phyloP scores from a whole-genome alignment of 2,888 invertebrate species.

The Eupithecia centaureata region DNA sequence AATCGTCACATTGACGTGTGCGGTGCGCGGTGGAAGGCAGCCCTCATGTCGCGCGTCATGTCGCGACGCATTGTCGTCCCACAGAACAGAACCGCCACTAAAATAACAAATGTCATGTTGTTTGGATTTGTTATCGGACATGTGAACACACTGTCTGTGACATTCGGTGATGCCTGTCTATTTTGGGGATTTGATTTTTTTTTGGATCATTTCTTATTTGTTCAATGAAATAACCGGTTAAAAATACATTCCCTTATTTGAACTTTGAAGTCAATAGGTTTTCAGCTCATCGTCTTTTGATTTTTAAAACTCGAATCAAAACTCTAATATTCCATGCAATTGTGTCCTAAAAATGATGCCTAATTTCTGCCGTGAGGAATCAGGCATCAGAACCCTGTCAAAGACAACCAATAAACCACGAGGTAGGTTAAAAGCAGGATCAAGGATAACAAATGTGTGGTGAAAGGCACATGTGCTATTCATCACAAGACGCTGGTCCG shows the following conservation, averaged over 20 bases:
- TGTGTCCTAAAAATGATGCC: background rate
- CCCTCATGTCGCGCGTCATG: slow-evolving; percentile 81
- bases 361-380: background rate
- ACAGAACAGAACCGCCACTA: slow-evolving; percentile 66
- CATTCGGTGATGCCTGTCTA: slow-evolving; percentile 52
- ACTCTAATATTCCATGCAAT: background rate
- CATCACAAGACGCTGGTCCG: background rate
- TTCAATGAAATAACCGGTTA: background rate
- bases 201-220: background rate
- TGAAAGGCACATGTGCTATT: background rate
- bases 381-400: background rate
- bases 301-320: background rate
- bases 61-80: slow-evolving; percentile 74
- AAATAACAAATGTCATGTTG: slow-evolving; percentile 65
- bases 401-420: background rate
- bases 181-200: slow-evolving; percentile 18
- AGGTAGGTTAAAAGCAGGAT: background rate
- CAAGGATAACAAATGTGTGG: background rate
- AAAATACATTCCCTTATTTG: background rate
- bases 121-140: slow-evolving; percentile 59
- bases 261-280: background rate
- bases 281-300: background rate
- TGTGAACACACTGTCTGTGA: slow-evolving; percentile 55
- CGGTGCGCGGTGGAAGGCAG: slow-evolving; percentile 62
- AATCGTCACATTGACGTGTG: slow-evolving; percentile 81